Base-by-base conservation (phyloP, 2,888 invertebrate genomes). In the Noctua fimbriata region DNA sequence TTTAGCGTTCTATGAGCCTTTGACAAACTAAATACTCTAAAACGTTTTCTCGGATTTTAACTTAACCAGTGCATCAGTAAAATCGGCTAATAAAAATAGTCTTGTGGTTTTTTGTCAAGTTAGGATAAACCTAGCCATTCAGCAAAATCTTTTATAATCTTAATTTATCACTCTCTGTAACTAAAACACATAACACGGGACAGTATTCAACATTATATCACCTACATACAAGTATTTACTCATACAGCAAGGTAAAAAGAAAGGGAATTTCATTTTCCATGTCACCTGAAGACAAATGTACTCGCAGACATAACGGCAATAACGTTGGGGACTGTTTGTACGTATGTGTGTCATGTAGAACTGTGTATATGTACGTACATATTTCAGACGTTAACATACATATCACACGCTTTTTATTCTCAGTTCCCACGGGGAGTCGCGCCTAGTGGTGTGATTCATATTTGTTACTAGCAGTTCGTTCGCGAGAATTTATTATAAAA, bases 191-290 rank as follows among this genome's bases (percentile, higher is more conserved):
- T 12, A 65, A 55, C 12, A n/a, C 41, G 55, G 14, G 18, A 36
- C 16, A 75, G 16, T n/a, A 52, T 69, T 44, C 24, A 52, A 32
- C 69, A 18, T 84, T 75, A 73, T 75, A 76, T 76, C 32, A 75
- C 58, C 58, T 49, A 78, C 63, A 75, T 69, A 76, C 66, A 67
- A 75, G 69, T 78, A 82, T 84, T 76, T 76, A 76, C 71, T 78
- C 74, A 79, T 63, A 36, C 67, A 41, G 47, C 36, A 58, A 82
- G 72, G 80, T 82, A 80, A 70, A 76, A 86, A 69, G 70, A 79
- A 73, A 80, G 49, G 63, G 82, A 86, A 86, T 86, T 82, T 86
- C 76, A 86, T 86, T 80, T 85, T 80, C 74, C 44, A 32, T 78
- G 73, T 73, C 63, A 63, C 67, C 74, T 74, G 58, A 82, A 84